Conservation (phyloP, 2,888 invertebrate genomes). For the Synanthedon vespiformis region DNA sequence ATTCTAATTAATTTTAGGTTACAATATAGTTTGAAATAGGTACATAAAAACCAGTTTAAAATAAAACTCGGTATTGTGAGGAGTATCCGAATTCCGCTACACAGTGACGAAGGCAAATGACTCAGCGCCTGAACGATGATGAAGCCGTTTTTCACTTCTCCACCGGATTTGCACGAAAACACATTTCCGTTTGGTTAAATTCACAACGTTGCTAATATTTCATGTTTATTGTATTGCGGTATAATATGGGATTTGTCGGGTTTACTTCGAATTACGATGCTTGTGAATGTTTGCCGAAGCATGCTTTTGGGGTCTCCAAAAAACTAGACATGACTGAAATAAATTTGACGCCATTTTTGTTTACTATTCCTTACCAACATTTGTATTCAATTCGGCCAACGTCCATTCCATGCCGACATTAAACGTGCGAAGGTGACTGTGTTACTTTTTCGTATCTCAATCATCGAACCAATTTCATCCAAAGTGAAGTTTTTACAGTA, state of each 20-base stretch:
- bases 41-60: not conserved
- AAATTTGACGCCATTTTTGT: too few species aligned
- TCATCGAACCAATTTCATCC: too few species aligned
- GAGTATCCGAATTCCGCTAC: not conserved
- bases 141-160: slow-evolving; percentile 20
- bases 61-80: too few species aligned
- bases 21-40: not conserved
- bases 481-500: too few species aligned
- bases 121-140: slow-evolving; percentile 15
- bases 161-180: slow-evolving; percentile 12
- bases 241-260: slow-evolving; percentile 3
- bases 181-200: slow-evolving; percentile 16
- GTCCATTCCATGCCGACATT: too few species aligned
- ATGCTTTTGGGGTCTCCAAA: not conserved
- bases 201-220: slow-evolving; percentile 3
- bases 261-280: not conserved
- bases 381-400: too few species aligned
- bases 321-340: not conserved
- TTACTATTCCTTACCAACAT: too few species aligned
- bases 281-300: not conserved
- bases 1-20: too few species aligned
- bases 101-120: slow-evolving; percentile 12
- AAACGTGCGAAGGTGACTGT: too few species aligned
- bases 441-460: too few species aligned
- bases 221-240: slow-evolving; percentile 6